Evolutionary conservation across 2,888 invertebrate genomes (phyloP), one percentile per base, ranked within the genome.

Genomic region (Operophtera brumata): DNA sequence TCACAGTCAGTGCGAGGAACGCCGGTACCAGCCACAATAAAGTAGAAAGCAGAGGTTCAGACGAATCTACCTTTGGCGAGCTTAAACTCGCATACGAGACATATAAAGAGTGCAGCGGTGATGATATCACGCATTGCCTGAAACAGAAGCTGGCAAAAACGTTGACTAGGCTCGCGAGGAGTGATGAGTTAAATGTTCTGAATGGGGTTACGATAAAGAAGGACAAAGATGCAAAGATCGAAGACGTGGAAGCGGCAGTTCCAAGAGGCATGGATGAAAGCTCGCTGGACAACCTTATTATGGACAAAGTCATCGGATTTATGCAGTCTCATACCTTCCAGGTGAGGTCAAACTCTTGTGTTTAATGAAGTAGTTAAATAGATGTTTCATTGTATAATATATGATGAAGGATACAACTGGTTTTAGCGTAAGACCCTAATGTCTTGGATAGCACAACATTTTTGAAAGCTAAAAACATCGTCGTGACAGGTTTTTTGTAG

Each of bases 71-170:
- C 62, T 84, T 94, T 61, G 93, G 93, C 61, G 95, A 95, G 69
- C 82, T 96, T 6, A 92, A 93, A 67, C 92, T 93, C 70, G 92
- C 95, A 62, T 95, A 94, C 73, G 94, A 95, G 77, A 92, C 95
- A 61, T 96, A 96, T 84, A 94, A 94, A 80, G 95, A 96, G 70
- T 96, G 96, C 86, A 91, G 94, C 56, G 92, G 93, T 47, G 86
- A 91, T 58, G 94, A 94, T 63, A 78, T 94, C 28, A 90, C 93
- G 2, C 92, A 94, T 56, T 96, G 96, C 67, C 87, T 96, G 47
- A 96, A 96, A 80, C 84, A 95, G 57, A 96, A 96, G 77, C 82
- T 96, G 46, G 91, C 96, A n/a, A 92, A 94, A 14, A 94, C 94
- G 1, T 86, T 96, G 80, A 95, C 95, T 69, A 93, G 95, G 70